Conservation (phyloP, 2,113 vertebrate genomes). For the Myotis lucifugus region DNA sequence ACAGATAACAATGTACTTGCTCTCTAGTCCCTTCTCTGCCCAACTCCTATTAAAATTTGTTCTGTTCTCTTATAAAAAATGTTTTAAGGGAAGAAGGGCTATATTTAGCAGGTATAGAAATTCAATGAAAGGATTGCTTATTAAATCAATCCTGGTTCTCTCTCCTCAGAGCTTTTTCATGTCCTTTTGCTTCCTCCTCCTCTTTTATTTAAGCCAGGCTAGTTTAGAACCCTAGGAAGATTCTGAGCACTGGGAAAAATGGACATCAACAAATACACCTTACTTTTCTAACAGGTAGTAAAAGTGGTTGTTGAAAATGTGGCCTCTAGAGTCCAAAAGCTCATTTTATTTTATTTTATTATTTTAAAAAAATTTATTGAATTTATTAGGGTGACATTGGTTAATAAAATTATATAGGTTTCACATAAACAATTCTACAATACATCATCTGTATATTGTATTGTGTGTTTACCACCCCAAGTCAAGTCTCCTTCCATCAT, state of each 20-base stretch:
- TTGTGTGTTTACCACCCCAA: background rate
- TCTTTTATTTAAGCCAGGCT: background rate
- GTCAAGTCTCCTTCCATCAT: background rate
- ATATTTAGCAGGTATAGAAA: constrained; percentile 48
- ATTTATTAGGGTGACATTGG: background rate
- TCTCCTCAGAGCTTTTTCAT: background rate
- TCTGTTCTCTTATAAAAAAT: constrained; percentile 37
- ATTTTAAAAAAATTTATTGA: background rate
- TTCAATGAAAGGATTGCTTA: constrained; percentile 36
- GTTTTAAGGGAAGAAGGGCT: constrained; percentile 7
- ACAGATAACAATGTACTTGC: constrained; percentile 32
- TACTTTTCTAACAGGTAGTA: background rate
- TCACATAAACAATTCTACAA: background rate
- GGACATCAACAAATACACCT: background rate
- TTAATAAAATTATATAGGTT: background rate
- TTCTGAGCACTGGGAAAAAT: background rate
- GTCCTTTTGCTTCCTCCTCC: background rate
- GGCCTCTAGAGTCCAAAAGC: background rate
- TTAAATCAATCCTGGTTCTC: constrained; percentile 39
- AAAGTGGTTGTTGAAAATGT: background rate
- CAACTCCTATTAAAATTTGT: constrained; percentile 28
- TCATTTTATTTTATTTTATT: background rate
- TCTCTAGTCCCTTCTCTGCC: constrained; percentile 16
- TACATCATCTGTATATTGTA: background rate
- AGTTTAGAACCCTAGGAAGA: background rate